phyloP scores from a whole-genome alignment of 1,140 invertebrate species.

The Bombus pyrosoma region DNA sequence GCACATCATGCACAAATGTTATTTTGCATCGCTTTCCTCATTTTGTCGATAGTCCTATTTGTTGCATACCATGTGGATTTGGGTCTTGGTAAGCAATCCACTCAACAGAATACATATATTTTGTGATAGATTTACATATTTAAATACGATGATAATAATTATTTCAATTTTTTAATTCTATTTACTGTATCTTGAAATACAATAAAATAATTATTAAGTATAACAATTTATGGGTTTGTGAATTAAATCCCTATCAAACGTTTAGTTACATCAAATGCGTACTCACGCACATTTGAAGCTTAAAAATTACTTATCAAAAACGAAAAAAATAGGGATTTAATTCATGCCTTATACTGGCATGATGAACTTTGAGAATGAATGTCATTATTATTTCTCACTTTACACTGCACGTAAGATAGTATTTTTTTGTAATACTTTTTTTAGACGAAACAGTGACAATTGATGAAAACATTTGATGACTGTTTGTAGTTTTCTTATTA shows the following conservation, averaged over 20 bases:
- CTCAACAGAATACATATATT: constrained; percentile 78
- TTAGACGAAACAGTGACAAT: constrained; percentile 48
- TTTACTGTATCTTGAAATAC: constrained; percentile 42
- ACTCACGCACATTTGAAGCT: not conserved
- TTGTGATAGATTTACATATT: constrained; percentile 68
- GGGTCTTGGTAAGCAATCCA: constrained; percentile 83
- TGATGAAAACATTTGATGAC: constrained; percentile 51
- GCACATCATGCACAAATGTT: constrained; percentile 80
- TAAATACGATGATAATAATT: constrained; percentile 53
- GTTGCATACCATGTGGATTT: constrained; percentile 83
- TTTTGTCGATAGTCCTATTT: constrained; percentile 83
- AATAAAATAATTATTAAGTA: constrained; percentile 45
- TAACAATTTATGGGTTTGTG: constrained; percentile 49
- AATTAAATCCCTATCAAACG: constrained; percentile 68
- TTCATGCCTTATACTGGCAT: constrained; percentile 73
- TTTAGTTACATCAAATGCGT: not conserved
- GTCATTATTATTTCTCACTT: constrained; percentile 70
- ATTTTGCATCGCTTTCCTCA: constrained; percentile 82
- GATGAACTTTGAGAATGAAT: constrained; percentile 72
- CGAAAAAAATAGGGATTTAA: constrained; percentile 66
- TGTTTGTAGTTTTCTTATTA: constrained; percentile 61
- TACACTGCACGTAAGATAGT: constrained; percentile 77
- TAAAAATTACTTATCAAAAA: not conserved
- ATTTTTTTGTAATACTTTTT: constrained; percentile 50
- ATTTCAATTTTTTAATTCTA: constrained; percentile 58